phyloP scores from a whole-genome alignment of 2,797 vertebrate species.

The Myotis findleyi region DNA sequence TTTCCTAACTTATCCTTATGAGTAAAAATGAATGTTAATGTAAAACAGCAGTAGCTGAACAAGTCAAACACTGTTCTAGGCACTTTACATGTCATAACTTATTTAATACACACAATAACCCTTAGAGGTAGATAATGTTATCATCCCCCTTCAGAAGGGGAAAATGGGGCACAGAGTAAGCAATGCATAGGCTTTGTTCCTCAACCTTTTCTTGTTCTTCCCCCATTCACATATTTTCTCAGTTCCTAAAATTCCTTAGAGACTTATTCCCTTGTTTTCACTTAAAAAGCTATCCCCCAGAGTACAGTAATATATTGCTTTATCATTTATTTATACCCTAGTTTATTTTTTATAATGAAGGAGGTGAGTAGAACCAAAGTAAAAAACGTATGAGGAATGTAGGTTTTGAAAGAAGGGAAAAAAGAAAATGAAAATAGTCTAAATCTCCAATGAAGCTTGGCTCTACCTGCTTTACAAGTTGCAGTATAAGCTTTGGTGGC shows the following conservation, averaged over 20 bases:
- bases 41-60: constrained; percentile 44
- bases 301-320: constrained; percentile 24
- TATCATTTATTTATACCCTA: constrained; percentile 59
- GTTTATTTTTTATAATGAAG: constrained; percentile 43
- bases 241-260: constrained; percentile 41
- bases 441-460: constrained; percentile 40
- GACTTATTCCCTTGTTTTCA: constrained; percentile 46
- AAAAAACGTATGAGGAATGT: constrained; percentile 19
- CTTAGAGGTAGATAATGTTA: constrained; percentile 35
- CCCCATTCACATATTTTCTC: background rate
- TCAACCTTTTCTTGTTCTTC: constrained; percentile 15
- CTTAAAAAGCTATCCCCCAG: constrained; percentile 19
- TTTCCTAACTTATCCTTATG: constrained; percentile 34
- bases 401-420: constrained; percentile 38
- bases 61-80: constrained; percentile 17
- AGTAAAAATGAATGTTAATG: constrained; percentile 52
- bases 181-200: background rate
- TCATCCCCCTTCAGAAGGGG: background rate
- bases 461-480: constrained; percentile 43
- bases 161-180: constrained; percentile 25
- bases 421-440: constrained; percentile 15
- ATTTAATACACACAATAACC: constrained; percentile 13
- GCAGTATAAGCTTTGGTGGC: background rate
- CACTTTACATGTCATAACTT: constrained; percentile 39
- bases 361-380: background rate